These are phyloP conservation scores for Brachystomella parvula DNA, from an alignment of 1,140 invertebrate genomes.

Conservation along the genomic window DNA sequence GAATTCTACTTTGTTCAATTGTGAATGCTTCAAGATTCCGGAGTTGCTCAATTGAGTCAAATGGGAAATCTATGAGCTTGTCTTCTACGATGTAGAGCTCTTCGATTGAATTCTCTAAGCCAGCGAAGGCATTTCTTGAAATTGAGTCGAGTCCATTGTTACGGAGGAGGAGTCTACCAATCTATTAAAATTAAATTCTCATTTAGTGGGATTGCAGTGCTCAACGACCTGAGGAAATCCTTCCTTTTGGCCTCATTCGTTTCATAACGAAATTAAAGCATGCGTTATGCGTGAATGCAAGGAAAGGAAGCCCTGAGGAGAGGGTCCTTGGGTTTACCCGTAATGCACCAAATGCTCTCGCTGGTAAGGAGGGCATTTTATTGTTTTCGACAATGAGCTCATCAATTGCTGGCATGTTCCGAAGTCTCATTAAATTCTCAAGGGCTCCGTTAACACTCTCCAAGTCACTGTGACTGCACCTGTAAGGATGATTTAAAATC, in stretches of 20 bases:
- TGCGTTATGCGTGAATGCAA: background rate
- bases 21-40: slow-evolving; percentile 71
- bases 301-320: too few relatives aligned
- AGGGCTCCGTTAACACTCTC: slow-evolving; percentile 63
- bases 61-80: slow-evolving; percentile 63
- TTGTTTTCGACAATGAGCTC: slow-evolving; percentile 80
- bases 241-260: background rate
- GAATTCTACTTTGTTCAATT: slow-evolving; percentile 35
- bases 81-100: slow-evolving; percentile 78
- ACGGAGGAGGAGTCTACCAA: slow-evolving; percentile 61
- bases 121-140: slow-evolving; percentile 66
- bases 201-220: too few relatives aligned
- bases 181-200: slow-evolving; percentile 17
- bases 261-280: background rate
- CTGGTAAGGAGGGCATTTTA: slow-evolving; percentile 67
- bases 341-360: slow-evolving; percentile 63
- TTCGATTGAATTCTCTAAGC: slow-evolving; percentile 61
- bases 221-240: too few relatives aligned
- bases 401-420: slow-evolving; percentile 53
- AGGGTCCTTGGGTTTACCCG: too few relatives aligned
- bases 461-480: slow-evolving; percentile 79
- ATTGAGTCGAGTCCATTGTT: slow-evolving; percentile 73
- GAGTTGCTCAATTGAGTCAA: slow-evolving; percentile 64
- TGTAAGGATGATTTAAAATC: slow-evolving; percentile 42
- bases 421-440: slow-evolving; percentile 53